Conservation (phyloP, 2,888 invertebrate genomes). For the Branchipolynoe longqiensis region DNA sequence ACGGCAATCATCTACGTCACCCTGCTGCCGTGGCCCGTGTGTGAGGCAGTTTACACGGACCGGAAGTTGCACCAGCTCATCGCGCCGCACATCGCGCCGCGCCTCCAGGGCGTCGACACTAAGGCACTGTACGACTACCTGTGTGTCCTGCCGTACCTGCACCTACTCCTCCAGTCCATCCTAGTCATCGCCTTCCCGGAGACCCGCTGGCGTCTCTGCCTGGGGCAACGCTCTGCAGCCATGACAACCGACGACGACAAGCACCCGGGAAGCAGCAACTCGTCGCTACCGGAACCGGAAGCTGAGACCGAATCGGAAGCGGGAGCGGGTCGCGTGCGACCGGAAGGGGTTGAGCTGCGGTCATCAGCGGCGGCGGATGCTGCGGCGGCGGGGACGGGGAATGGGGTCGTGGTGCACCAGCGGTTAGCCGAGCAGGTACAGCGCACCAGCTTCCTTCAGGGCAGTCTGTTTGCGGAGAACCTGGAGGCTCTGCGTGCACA, state of each 20-base stretch:
- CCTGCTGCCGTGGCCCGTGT: slow-evolving; percentile 36
- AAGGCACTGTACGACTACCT: slow-evolving; percentile 18
- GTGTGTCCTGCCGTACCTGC: slow-evolving; percentile 11
- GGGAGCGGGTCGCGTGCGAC: not conserved
- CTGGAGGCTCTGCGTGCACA: slow-evolving; percentile 13
- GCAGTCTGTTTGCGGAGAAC: slow-evolving; percentile 35
- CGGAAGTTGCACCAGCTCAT: slow-evolving; percentile 15
- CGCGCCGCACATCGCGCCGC: not conserved
- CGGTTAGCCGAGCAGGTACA: not conserved
- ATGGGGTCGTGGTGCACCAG: not conserved
- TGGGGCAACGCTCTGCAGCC: slow-evolving; percentile 3
- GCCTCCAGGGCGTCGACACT: not conserved
- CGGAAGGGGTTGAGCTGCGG: not conserved
- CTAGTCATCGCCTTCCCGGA: slow-evolving; percentile 43
- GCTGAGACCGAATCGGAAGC: not conserved
- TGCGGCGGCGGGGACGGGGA: not conserved
- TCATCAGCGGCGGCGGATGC: not conserved
- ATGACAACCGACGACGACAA: not conserved
- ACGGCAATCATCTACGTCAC: slow-evolving; percentile 9
- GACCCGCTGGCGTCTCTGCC: slow-evolving; percentile 28
- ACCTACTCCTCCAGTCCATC: slow-evolving; percentile 28
- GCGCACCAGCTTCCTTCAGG: slow-evolving; percentile 25
- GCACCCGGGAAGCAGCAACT: not conserved
- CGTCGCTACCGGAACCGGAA: not conserved
- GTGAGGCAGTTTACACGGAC: slow-evolving; percentile 42